These are phyloP conservation scores for Fragum sueziense DNA, from an alignment of 2,888 invertebrate genomes.

Conservation along the genomic window DNA sequence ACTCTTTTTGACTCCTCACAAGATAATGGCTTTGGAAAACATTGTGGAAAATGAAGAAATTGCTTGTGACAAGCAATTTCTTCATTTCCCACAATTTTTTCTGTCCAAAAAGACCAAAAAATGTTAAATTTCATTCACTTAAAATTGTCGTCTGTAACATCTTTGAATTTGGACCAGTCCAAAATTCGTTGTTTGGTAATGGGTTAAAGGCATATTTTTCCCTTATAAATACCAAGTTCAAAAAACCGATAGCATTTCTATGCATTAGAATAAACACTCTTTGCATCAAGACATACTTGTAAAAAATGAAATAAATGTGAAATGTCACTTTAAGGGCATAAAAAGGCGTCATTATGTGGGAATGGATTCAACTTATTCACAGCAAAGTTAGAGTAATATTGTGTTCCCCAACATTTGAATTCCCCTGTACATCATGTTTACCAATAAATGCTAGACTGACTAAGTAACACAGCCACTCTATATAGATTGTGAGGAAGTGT, in stretches of 20 bases:
- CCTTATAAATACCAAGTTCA: too few species aligned
- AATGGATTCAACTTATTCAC: too few species aligned
- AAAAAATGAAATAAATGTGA: too few species aligned
- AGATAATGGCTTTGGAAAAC: neutral
- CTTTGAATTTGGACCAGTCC: neutral
- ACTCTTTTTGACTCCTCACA: neutral
- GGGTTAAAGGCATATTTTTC: too few species aligned
- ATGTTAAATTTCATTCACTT: too few species aligned
- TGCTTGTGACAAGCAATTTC: conserved; percentile 4
- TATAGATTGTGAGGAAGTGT: conserved; percentile 1
- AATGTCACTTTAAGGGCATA: too few species aligned
- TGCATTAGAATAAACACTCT: too few species aligned
- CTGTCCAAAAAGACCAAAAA: too few species aligned
- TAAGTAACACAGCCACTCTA: conserved; percentile 1
- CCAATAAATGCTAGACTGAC: conserved; percentile 7
- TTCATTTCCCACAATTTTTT: conserved; percentile 4
- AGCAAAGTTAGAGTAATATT: too few species aligned
- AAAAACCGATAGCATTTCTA: too few species aligned
- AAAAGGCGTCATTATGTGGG: too few species aligned
- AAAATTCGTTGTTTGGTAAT: neutral
- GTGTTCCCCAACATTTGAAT: neutral
- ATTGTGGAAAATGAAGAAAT: conserved; percentile 11
- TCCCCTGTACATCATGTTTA: neutral
- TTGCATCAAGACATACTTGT: too few species aligned
- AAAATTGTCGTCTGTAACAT: neutral